Evolutionary conservation across 2,113 vertebrate species (phyloP).

Genomic region (Rhagologus leucostigma): DNA sequence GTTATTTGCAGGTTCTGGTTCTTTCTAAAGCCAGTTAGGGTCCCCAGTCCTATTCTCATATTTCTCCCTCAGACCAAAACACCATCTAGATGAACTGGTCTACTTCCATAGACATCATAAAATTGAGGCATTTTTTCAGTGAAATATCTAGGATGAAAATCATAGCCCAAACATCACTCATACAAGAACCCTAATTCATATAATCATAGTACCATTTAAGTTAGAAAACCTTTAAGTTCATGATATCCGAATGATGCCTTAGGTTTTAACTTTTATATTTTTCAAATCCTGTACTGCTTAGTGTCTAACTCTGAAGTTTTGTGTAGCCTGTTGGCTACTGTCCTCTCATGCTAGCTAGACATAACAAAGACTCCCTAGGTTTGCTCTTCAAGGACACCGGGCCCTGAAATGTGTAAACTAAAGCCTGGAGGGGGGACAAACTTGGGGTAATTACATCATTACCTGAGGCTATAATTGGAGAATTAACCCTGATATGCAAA

Average conservation of each 20-base stretch:
- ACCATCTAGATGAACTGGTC: neutral
- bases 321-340: too few species aligned
- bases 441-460: too few species aligned
- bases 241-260: neutral
- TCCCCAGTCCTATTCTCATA: neutral
- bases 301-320: too few species aligned
- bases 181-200: neutral
- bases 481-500: too few species aligned
- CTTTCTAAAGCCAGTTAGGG: neutral
- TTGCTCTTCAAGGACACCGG: too few species aligned
- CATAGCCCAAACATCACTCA: neutral
- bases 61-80: neutral
- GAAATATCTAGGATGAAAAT: neutral
- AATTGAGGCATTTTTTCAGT: neutral
- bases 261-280: too few species aligned
- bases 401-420: too few species aligned
- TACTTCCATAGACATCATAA: neutral
- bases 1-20: neutral
- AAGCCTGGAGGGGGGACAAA: too few species aligned
- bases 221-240: neutral
- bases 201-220: neutral
- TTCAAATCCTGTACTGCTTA: too few species aligned
- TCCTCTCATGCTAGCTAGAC: too few species aligned
- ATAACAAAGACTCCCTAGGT: too few species aligned
- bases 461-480: too few species aligned